Evolutionary conservation across 1,140 invertebrate species (phyloP).

Genomic region (Panonychus citri): DNA sequence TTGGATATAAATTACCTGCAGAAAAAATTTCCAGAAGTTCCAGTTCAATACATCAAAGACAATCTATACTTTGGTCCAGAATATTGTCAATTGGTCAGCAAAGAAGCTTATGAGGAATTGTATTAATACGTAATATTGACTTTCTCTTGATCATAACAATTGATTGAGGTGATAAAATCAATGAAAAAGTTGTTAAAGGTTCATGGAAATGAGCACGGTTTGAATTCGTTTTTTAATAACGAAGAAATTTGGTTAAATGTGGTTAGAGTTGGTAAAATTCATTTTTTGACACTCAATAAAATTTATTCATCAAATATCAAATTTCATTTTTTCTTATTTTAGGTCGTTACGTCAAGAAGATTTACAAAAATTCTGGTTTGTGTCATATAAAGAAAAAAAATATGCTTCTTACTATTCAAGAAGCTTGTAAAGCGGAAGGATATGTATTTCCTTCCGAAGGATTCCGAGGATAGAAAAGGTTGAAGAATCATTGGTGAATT

Average conservation of each 20-base stretch:
- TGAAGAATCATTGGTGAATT: conserved; percentile 80
- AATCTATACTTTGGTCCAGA: neutral
- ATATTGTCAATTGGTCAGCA: neutral
- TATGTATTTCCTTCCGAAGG: conserved; percentile 78
- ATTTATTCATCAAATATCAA: neutral
- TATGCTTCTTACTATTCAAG: conserved; percentile 89
- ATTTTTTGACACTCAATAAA: conserved; percentile 2
- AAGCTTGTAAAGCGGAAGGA: conserved; percentile 40
- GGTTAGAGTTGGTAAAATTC: conserved; percentile 39
- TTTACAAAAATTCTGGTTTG: conserved; percentile 91
- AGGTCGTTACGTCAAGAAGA: conserved; percentile 64
- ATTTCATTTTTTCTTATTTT: conserved; percentile 5
- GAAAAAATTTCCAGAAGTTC: conserved; percentile 43
- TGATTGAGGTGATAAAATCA: neutral
- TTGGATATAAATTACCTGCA: conserved; percentile 43
- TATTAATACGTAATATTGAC: no score
- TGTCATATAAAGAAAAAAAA: conserved; percentile 87
- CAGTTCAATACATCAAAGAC: conserved; percentile 1
- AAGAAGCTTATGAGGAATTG: neutral
- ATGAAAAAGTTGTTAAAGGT: conserved; percentile 15
- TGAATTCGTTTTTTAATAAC: conserved; percentile 80
- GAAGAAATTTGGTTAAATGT: conserved; percentile 58
- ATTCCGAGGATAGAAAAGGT: conserved; percentile 79
- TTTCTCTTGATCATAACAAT: no score
- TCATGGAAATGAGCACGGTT: neutral